phyloP scores from a whole-genome alignment of 2,888 invertebrate species.

The Timandra comae region DNA sequence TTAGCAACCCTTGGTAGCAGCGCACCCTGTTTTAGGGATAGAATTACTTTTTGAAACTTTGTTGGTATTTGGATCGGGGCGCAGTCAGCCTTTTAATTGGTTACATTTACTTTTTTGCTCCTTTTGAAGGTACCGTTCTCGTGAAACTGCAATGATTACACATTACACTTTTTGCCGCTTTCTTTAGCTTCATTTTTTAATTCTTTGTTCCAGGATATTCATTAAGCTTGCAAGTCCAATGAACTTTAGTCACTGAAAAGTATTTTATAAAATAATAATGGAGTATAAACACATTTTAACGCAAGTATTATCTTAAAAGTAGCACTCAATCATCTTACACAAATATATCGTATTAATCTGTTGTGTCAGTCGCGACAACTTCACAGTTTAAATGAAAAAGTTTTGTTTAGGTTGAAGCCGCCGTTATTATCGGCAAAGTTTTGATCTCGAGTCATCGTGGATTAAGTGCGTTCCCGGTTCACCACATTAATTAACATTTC shows the following conservation, averaged over 20 bases:
- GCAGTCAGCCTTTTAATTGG: slow-evolving; percentile 29
- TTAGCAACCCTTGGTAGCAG: slow-evolving; percentile 47
- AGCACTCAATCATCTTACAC: no score
- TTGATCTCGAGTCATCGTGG: slow-evolving; percentile 1
- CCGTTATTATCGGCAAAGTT: slow-evolving; percentile 16
- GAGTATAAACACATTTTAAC: no score
- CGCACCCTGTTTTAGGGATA: slow-evolving; percentile 39
- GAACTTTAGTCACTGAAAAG: no score
- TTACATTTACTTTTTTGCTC: slow-evolving; percentile 20
- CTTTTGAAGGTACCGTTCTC: background rate
- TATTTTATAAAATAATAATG: no score
- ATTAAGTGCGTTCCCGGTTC: background rate
- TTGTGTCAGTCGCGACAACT: slow-evolving; percentile 5
- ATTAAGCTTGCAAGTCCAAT: no score
- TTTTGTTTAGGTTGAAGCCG: slow-evolving; percentile 16
- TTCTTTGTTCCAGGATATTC: no score
- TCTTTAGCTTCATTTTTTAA: no score
- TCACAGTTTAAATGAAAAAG: slow-evolving; percentile 19
- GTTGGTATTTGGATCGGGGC: slow-evolving; percentile 40
- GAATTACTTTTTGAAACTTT: slow-evolving; percentile 44
- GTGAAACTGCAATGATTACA: no score
- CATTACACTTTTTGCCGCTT: no score
- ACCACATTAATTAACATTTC: background rate
- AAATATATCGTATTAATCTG: slow-evolving; percentile 10
- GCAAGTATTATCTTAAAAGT: no score